These are phyloP conservation scores for Cladopsammia gracilis DNA, from an alignment of 64 coral and sea anemone species.

Conservation along the genomic window DNA sequence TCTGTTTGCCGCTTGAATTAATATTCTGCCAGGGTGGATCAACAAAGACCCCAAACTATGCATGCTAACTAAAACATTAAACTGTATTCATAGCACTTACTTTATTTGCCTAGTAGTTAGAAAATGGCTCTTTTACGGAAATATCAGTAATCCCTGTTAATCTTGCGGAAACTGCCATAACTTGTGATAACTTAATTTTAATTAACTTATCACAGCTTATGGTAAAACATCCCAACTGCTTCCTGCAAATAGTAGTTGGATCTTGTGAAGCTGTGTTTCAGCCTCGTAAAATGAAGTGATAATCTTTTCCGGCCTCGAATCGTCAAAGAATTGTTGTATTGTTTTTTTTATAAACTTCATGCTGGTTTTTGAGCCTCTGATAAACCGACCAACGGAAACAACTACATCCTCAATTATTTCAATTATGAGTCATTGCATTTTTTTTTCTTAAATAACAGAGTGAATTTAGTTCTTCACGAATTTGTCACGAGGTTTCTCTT, in stretches of 20 bases:
- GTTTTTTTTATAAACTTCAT: conserved; percentile 5
- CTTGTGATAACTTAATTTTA: not conserved
- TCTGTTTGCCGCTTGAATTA: too few species aligned
- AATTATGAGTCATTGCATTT: not conserved
- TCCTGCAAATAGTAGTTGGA: not conserved
- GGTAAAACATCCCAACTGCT: not conserved
- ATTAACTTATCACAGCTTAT: not conserved
- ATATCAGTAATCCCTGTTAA: not conserved
- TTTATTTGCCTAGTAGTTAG: too few species aligned
- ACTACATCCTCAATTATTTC: conserved; percentile 17
- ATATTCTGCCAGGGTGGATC: not conserved
- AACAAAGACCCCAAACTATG: not conserved
- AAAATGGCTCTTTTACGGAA: too few species aligned
- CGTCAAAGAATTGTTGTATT: not conserved
- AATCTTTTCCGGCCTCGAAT: not conserved
- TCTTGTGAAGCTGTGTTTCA: not conserved
- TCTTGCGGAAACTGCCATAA: not conserved
- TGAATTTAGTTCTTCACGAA: too few species aligned
- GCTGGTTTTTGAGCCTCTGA: conserved; percentile 33
- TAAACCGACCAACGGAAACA: conserved; percentile 19
- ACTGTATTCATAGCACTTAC: too few species aligned
- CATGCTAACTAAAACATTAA: not conserved
- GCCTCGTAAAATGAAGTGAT: not conserved
- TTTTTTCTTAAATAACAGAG: too few species aligned
- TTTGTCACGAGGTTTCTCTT: too few species aligned